These are phyloP conservation scores for Formica selysi DNA, from an alignment of 1,140 invertebrate species.

Conservation along the genomic window DNA sequence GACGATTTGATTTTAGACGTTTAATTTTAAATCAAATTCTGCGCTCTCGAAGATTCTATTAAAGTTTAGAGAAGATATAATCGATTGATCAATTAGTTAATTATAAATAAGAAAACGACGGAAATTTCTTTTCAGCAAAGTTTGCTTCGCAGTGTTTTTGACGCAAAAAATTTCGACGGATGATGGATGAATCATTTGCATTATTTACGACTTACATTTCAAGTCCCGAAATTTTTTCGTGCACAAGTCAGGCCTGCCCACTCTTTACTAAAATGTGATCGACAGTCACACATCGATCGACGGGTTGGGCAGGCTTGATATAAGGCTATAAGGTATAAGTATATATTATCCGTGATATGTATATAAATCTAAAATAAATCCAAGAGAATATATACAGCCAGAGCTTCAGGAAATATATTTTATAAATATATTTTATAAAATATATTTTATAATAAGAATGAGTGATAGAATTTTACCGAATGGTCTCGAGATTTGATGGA, in stretches of 20 bases:
- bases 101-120: not conserved
- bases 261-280: no score
- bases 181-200: slow-evolving; percentile 9
- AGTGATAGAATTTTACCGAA: slow-evolving; percentile 34
- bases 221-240: not conserved
- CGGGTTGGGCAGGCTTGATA: no score
- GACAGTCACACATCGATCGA: no score
- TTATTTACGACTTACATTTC: not conserved
- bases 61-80: not conserved
- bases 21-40: not conserved
- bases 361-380: slow-evolving; percentile 14
- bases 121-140: not conserved
- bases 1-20: not conserved
- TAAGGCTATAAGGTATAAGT: no score
- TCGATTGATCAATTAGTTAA: not conserved
- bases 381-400: not conserved
- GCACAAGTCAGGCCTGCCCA: not conserved
- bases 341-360: not conserved
- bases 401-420: slow-evolving; percentile 10
- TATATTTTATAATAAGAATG: not conserved
- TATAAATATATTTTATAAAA: no score
- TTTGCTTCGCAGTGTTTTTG: not conserved
- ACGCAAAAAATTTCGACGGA: not conserved
- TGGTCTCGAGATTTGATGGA: not conserved
- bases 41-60: not conserved